Evolutionary conservation across 2,797 vertebrate species (phyloP).

Genomic region (Acanthurus leucopareius): DNA sequence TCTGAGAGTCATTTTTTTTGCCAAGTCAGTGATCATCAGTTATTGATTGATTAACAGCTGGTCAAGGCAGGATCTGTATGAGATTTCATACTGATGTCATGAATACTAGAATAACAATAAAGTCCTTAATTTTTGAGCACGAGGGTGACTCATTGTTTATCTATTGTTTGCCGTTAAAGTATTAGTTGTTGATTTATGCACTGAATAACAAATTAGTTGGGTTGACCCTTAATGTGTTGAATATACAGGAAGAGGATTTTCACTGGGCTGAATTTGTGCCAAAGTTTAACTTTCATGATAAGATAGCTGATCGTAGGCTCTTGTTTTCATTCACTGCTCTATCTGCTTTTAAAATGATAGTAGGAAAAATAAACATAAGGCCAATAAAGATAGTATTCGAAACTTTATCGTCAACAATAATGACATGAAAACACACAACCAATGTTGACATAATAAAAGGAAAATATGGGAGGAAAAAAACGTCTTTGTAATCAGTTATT

Average conservation of each 20-base stretch:
- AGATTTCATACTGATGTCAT: constrained; percentile 9
- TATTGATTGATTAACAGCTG: constrained; percentile 32
- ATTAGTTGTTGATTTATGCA: neutral
- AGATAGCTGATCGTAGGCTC: neutral
- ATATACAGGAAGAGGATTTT: neutral
- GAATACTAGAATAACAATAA: constrained; percentile 60
- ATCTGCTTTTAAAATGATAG: neutral
- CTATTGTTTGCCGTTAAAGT: neutral
- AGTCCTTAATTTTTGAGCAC: constrained; percentile 36
- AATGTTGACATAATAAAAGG: no score
- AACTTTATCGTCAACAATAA: no score
- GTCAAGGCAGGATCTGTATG: constrained; percentile 31
- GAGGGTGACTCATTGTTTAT: neutral
- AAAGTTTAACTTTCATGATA: constrained; percentile 12
- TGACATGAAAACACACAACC: no score
- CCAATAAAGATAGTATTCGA: no score
- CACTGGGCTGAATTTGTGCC: neutral
- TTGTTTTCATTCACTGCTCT: neutral
- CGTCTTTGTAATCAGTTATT: no score
- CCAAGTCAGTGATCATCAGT: constrained; percentile 21
- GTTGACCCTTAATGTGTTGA: neutral
- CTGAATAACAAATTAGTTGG: neutral
- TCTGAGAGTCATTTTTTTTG: constrained; percentile 7
- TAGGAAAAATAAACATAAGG: no score
- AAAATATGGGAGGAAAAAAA: no score